phyloP scores from a whole-genome alignment of 2,888 invertebrate genomes.

The Andrena trimmerana region DNA sequence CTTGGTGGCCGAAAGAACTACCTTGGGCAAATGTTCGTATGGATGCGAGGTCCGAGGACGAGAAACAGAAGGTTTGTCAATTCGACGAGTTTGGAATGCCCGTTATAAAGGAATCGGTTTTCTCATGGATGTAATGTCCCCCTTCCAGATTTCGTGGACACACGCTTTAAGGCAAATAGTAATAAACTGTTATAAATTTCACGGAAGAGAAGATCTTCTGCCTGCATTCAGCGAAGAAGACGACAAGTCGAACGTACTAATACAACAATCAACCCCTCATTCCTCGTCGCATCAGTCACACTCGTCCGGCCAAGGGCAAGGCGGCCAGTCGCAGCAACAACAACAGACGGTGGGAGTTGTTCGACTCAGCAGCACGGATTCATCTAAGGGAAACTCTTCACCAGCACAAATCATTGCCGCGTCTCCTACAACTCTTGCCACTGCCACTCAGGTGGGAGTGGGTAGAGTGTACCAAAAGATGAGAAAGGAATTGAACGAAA shows the following conservation, averaged over 20 bases:
- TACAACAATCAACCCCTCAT: slow-evolving; percentile 86
- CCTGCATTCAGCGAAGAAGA: slow-evolving; percentile 98
- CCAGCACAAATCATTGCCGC: slow-evolving; percentile 84
- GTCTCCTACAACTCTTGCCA: slow-evolving; percentile 84
- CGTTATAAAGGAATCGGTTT: not conserved
- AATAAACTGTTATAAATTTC: slow-evolving; percentile 99
- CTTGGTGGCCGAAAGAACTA: slow-evolving; percentile 99
- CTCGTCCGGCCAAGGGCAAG: slow-evolving; percentile 77
- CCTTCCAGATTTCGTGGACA: slow-evolving; percentile 99
- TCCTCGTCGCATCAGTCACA: slow-evolving; percentile 79
- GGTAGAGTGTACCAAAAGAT: slow-evolving; percentile 71
- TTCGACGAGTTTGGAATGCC: not conserved
- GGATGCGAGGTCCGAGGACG: slow-evolving; percentile 98
- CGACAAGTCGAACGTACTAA: slow-evolving; percentile 89
- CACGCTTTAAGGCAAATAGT: slow-evolving; percentile 98
- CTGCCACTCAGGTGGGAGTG: slow-evolving; percentile 84
- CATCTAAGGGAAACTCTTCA: slow-evolving; percentile 85
- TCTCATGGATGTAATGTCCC: not conserved
- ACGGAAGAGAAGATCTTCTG: slow-evolving; percentile 97
- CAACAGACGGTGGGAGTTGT: slow-evolving; percentile 85
- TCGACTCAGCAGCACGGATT: slow-evolving; percentile 83
- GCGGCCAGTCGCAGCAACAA: slow-evolving; percentile 77
- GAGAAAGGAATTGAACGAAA: slow-evolving; percentile 57
- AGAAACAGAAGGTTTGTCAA: slow-evolving; percentile 95
- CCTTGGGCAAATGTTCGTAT: slow-evolving; percentile 99